phyloP scores from a whole-genome alignment of 2,113 vertebrate species.

The Anhinga anhinga region DNA sequence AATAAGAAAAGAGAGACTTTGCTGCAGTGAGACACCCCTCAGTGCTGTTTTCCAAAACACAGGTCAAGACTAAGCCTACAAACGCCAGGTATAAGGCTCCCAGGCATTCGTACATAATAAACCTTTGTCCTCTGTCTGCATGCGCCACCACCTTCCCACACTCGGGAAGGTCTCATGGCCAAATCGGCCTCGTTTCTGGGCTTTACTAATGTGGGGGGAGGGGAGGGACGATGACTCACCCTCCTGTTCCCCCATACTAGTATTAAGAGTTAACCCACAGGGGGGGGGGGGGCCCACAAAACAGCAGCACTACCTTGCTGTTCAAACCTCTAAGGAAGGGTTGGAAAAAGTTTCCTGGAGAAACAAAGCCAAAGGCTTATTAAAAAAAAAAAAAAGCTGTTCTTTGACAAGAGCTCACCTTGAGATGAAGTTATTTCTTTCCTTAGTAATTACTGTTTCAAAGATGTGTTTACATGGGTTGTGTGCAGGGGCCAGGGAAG shows the following conservation, averaged over 20 bases:
- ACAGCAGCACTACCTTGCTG: background rate
- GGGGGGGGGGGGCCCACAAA: background rate
- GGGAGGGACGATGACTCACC: too few species aligned
- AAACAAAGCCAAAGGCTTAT: background rate
- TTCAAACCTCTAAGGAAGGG: background rate
- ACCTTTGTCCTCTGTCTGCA: background rate
- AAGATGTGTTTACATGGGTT: background rate
- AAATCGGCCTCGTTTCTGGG: background rate
- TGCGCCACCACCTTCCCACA: background rate
- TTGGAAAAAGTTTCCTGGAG: background rate
- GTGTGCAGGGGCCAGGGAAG: background rate
- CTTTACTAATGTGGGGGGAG: background rate
- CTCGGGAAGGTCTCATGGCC: background rate
- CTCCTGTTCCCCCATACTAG: background rate
- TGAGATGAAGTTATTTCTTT: background rate
- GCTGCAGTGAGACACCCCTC: background rate
- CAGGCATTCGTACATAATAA: fast-evolving
- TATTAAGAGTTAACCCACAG: background rate
- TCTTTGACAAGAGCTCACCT: background rate
- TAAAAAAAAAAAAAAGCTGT: too few species aligned
- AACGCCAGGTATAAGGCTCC: background rate
- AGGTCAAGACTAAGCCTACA: background rate
- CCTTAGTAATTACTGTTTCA: background rate
- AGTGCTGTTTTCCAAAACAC: background rate
- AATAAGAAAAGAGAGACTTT: background rate